These are phyloP conservation scores for Cranoglanis bouderius DNA, from an alignment of 2,113 vertebrate species.

Conservation along the genomic window DNA sequence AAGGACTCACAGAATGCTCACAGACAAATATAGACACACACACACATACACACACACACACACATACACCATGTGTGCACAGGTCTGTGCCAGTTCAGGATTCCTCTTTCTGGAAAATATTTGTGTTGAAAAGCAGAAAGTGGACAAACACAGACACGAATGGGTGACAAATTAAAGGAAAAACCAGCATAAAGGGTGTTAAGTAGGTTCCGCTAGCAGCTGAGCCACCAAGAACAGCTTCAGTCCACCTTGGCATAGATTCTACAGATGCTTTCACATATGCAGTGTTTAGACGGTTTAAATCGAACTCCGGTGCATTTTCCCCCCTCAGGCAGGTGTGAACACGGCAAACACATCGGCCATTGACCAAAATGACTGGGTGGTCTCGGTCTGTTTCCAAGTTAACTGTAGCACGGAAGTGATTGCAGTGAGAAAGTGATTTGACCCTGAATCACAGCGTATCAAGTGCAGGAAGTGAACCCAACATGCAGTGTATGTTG, in stretches of 20 bases:
- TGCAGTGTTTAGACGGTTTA: not conserved
- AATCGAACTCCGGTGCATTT: not conserved
- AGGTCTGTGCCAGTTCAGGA: slow-evolving; percentile 4
- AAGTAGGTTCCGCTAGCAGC: not conserved
- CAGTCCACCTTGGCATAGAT: too few species aligned
- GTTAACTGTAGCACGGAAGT: too few species aligned
- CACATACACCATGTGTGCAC: not conserved
- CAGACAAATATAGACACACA: not conserved
- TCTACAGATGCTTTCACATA: not conserved
- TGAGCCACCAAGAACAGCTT: not conserved
- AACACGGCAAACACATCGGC: too few species aligned
- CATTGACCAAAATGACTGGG: too few species aligned
- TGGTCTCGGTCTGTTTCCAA: too few species aligned
- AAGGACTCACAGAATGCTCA: slow-evolving; percentile 33
- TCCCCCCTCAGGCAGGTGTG: too few species aligned
- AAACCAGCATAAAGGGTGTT: not conserved
- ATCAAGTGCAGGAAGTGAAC: too few species aligned
- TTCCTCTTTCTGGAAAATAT: slow-evolving; percentile 21
- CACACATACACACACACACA: slow-evolving; percentile 25
- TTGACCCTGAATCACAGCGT: too few species aligned
- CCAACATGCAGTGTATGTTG: too few species aligned
- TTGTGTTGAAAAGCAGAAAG: not conserved
- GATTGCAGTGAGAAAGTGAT: not conserved
- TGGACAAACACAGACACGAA: not conserved
- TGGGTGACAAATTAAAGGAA: not conserved